A percentile compares a stretch with the other conserved stretches of the same genome.
Conservation (phyloP, 2,113 vertebrate species). For the Oxyruncus cristatus region DNA sequence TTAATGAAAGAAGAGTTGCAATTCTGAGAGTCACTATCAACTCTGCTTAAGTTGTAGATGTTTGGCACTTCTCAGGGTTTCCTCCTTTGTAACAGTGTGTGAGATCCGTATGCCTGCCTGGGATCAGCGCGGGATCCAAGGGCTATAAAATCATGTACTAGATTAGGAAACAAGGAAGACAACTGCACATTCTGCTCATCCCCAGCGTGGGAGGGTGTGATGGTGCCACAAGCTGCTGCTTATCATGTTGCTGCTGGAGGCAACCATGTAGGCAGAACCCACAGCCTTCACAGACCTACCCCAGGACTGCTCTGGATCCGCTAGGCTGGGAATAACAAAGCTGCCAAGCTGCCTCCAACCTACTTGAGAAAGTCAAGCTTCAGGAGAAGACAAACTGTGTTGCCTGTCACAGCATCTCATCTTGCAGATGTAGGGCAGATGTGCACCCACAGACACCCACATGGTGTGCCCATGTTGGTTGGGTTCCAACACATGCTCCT, state of each 20-base stretch:
- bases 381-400: background rate
- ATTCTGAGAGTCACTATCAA: background rate
- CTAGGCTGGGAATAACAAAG: background rate
- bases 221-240: conserved; percentile 38
- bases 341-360: background rate
- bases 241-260: conserved; percentile 15
- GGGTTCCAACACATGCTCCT: background rate
- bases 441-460: background rate
- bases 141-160: background rate
- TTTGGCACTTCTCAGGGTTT: background rate
- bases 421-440: background rate
- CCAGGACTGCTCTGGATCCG: background rate
- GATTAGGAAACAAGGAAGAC: conserved; percentile 60
- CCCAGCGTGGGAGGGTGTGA: background rate
- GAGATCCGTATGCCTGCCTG: background rate
- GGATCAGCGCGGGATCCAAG: background rate
- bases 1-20: background rate
- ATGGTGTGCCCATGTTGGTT: background rate
- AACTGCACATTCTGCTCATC: conserved; percentile 54
- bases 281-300: background rate
- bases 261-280: background rate
- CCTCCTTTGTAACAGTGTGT: background rate
- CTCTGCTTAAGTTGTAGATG: background rate
- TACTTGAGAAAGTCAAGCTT: background rate
- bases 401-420: background rate